Percentiles rank a stretch among this genome's conserved stretches.
These are phyloP conservation scores for Laspeyria flexula DNA, from an alignment of 2,888 invertebrate species.

Conservation along the genomic window DNA sequence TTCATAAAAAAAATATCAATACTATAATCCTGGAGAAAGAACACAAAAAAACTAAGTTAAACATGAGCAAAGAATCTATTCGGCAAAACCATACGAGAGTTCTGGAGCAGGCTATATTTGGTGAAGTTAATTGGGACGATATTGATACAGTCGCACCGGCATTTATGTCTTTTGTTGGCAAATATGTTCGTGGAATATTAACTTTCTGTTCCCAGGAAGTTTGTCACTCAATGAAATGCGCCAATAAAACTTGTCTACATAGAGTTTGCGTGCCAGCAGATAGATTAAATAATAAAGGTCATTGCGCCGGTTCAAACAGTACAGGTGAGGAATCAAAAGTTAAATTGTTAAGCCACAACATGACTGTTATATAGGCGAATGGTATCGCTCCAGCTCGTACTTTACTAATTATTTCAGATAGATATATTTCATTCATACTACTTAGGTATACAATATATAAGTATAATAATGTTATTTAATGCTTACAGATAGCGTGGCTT, in stretches of 20 bases:
- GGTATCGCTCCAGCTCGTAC: no score
- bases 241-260: conserved; percentile 67
- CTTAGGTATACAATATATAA: no score
- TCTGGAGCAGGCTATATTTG: conserved; percentile 74
- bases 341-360: no score
- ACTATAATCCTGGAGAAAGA: conserved; percentile 68
- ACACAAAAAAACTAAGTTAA: conserved; percentile 67
- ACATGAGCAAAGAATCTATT: conserved; percentile 64
- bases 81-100: conserved; percentile 62
- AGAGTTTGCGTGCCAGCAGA: conserved; percentile 67
- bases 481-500: conserved; percentile 69
- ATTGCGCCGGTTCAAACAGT: conserved; percentile 67
- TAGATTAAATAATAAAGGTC: conserved; percentile 72
- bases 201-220: conserved; percentile 73
- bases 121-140: conserved; percentile 75
- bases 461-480: no score
- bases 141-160: conserved; percentile 71
- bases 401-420: no score
- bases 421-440: no score
- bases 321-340: conserved; percentile 62
- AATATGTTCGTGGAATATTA: conserved; percentile 73
- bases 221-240: conserved; percentile 79
- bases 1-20: conserved; percentile 62
- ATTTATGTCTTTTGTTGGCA: conserved; percentile 76
- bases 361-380: no score